Percentiles rank a stretch among this genome's conserved stretches.
phyloP scores from a whole-genome alignment of 2,113 vertebrate genomes.

The Falco punctatus region DNA sequence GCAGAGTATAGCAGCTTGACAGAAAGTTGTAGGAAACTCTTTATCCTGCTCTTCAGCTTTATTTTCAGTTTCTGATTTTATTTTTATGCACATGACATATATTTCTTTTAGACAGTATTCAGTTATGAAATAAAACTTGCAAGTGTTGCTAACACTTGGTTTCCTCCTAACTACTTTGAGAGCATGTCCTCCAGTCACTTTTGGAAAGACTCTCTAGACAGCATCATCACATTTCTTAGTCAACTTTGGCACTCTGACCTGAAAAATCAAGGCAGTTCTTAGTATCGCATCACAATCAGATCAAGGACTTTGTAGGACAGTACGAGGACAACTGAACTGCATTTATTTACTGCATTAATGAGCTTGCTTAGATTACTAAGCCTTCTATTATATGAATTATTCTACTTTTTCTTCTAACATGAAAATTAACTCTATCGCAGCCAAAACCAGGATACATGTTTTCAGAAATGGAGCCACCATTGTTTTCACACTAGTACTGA shows the following conservation, averaged over 20 bases:
- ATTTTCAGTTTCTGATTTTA: neutral
- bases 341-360: neutral
- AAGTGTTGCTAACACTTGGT: neutral
- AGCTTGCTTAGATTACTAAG: neutral
- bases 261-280: neutral
- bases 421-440: no score
- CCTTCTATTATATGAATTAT: neutral
- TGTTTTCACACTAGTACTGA: neutral
- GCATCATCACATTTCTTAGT: neutral
- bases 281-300: neutral
- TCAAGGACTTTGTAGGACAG: neutral
- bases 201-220: neutral
- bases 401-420: neutral
- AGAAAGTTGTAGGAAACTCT: neutral
- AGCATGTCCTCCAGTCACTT: neutral
- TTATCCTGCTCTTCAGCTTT: neutral
- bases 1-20: neutral
- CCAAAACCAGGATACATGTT: neutral
- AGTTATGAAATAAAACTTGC: neutral
- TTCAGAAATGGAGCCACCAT: neutral
- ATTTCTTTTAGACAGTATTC: neutral
- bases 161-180: neutral
- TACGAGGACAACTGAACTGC: neutral
- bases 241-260: neutral
- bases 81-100: neutral